Percentiles rank a stretch among this genome's conserved stretches.
Evolutionary conservation across 1,140 invertebrate genomes (phyloP).

Genomic region (Euschistus heros): DNA sequence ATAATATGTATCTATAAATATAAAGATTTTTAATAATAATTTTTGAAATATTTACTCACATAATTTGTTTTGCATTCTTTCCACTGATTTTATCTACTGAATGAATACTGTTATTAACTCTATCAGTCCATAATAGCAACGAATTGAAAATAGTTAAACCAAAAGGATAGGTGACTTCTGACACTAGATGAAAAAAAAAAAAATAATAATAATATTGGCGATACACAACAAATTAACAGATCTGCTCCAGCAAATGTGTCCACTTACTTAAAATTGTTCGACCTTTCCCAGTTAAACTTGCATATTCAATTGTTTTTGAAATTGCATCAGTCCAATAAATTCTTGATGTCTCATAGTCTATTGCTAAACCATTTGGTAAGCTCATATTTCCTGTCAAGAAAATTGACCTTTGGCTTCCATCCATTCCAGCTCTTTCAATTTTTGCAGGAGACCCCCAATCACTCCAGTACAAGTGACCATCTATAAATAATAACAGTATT

Average conservation of each 20-base stretch:
- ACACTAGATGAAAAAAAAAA: constrained; percentile 19
- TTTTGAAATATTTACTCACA: too few species aligned
- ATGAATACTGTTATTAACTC: constrained; percentile 62
- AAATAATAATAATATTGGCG: neutral
- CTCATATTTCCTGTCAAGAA: constrained; percentile 59
- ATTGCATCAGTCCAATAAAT: constrained; percentile 77
- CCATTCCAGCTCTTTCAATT: constrained; percentile 80
- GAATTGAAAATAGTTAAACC: constrained; percentile 75
- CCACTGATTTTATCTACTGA: constrained; percentile 58
- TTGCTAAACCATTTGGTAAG: constrained; percentile 70
- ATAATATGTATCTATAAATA: too few species aligned
- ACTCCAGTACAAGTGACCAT: constrained; percentile 74
- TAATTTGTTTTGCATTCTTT: constrained; percentile 39
- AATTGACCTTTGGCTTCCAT: constrained; percentile 57
- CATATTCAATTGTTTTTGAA: constrained; percentile 68
- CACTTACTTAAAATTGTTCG: constrained; percentile 43
- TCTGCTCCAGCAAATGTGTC: too few species aligned
- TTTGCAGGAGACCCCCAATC: constrained; percentile 71
- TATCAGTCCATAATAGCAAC: constrained; percentile 81
- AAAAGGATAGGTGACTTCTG: constrained; percentile 63
- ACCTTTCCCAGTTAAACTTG: constrained; percentile 65
- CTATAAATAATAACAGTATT: constrained; percentile 34
- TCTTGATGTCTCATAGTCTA: constrained; percentile 57
- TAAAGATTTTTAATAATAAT: too few species aligned
- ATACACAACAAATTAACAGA: too few species aligned